Evolutionary conservation across 2,888 invertebrate genomes (phyloP), one percentile per base, ranked within the genome.

Genomic region (Cantharis nigra): DNA sequence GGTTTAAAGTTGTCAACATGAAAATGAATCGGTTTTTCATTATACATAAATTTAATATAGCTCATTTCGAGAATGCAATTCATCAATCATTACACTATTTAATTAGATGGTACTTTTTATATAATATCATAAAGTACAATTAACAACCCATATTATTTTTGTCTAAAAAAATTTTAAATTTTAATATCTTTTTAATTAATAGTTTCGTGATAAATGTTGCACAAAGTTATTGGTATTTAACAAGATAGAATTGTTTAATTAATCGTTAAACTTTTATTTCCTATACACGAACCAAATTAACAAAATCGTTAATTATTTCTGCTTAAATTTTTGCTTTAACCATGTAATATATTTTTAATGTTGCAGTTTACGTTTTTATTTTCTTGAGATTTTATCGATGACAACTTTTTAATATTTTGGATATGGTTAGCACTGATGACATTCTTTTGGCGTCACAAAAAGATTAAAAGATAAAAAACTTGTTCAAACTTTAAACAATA

Each of bases 1-100:
- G 83, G 85, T 84, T 85, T 85, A 85, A 85, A 85, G 84, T 85
- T 85, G 85, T 85, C 85, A 85, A 84, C 85, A 85, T 83, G 83
- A 83, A 84, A 49, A 83, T 83, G 84, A 85, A 85, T 84, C 83
- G 84, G 84, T 84, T 83, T 83, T 83, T 83, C 83, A 83, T 83
- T 84, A 83, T 79, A 83, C 84, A 83, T 85, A 85, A 85, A 85
- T 84, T 84, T 84, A 84, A 84, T 84, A 80, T 81, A 83, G 80
- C 82, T 81, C 81, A 76, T 72, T 81, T 80, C 76, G 76, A 80
- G 74, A 71, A 64, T 77, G 76, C 76, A 80, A 80, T 80, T 80
- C 78, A 78, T 80, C 80, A 77, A 81, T 81, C 81, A 80, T 81
- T 81, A 79, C 75, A 77, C 71, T 77, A 79, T 79, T 79, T 79